Percentiles rank a stretch among this genome's conserved stretches.
These are phyloP conservation scores for Hystrix brachyura DNA, from an alignment of 2,113 vertebrate species.

Conservation along the genomic window DNA sequence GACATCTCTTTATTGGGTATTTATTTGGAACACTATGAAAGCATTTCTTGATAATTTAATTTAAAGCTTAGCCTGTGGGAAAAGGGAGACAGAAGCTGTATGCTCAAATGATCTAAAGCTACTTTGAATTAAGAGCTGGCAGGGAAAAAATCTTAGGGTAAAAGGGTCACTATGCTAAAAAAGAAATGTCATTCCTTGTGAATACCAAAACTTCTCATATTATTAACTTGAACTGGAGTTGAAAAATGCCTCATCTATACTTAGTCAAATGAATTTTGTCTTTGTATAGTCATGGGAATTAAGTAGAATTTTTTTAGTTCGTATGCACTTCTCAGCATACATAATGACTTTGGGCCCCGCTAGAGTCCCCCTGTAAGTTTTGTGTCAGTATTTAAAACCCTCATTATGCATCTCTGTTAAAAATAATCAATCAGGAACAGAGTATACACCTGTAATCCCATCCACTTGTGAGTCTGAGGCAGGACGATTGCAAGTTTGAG, in stretches of 20 bases:
- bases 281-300: not conserved
- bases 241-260: not conserved
- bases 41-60: conserved; percentile 34
- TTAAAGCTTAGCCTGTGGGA: not conserved
- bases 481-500: not conserved
- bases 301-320: conserved; percentile 25
- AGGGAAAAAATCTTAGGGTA: not conserved
- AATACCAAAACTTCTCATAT: conserved; percentile 51
- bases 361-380: not conserved
- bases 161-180: not conserved
- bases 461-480: not conserved
- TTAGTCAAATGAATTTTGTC: conserved; percentile 8
- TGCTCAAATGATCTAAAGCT: not conserved
- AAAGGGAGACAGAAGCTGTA: not conserved
- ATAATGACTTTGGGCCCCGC: not conserved
- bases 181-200: not conserved
- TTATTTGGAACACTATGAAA: conserved; percentile 42
- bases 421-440: not conserved
- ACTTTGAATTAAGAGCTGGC: not conserved
- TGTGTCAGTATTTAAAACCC: conserved; percentile 31
- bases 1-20: not conserved
- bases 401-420: not conserved
- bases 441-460: too few relatives aligned
- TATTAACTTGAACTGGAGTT: conserved; percentile 40
- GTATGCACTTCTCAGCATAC: not conserved